phyloP scores from a whole-genome alignment of 1,140 invertebrate genomes.

The Hylyphantes graminicola region DNA sequence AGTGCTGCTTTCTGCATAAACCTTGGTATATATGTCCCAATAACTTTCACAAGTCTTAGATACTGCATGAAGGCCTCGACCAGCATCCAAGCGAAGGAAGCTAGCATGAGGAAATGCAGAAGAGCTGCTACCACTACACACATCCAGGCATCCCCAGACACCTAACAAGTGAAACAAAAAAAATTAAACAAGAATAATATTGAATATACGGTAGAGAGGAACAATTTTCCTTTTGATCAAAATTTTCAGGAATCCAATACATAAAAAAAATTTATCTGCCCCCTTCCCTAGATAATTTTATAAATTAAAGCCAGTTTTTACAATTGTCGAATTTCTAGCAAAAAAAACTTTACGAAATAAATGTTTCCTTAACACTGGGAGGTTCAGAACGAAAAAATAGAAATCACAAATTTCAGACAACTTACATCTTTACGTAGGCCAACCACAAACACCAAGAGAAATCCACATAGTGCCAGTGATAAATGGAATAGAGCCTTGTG shows the following conservation, averaged over 20 bases:
- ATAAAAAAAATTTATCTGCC: too few relatives aligned
- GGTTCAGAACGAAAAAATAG: too few relatives aligned
- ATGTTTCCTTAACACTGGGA: too few relatives aligned
- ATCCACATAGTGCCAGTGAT: conserved; percentile 5
- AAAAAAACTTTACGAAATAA: too few relatives aligned
- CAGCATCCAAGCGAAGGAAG: conserved; percentile 71
- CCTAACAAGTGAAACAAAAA: not conserved
- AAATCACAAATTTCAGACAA: too few relatives aligned
- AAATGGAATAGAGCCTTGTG: conserved; percentile 37
- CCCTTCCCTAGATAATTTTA: too few relatives aligned
- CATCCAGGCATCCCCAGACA: not conserved
- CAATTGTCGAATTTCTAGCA: not conserved
- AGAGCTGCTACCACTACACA: conserved; percentile 67
- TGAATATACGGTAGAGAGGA: too few relatives aligned
- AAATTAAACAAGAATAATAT: too few relatives aligned
- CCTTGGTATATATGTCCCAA: conserved; percentile 69
- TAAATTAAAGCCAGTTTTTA: too few relatives aligned
- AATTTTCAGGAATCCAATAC: too few relatives aligned
- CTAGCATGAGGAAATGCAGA: conserved; percentile 70
- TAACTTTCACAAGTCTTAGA: conserved; percentile 70
- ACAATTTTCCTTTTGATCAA: too few relatives aligned
- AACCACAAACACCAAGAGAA: conserved; percentile 27
- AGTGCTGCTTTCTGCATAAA: conserved; percentile 68
- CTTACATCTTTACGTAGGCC: not conserved
- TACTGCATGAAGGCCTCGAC: conserved; percentile 70